Conservation (phyloP, 2,113 vertebrate genomes). For the Percina caprodes region DNA sequence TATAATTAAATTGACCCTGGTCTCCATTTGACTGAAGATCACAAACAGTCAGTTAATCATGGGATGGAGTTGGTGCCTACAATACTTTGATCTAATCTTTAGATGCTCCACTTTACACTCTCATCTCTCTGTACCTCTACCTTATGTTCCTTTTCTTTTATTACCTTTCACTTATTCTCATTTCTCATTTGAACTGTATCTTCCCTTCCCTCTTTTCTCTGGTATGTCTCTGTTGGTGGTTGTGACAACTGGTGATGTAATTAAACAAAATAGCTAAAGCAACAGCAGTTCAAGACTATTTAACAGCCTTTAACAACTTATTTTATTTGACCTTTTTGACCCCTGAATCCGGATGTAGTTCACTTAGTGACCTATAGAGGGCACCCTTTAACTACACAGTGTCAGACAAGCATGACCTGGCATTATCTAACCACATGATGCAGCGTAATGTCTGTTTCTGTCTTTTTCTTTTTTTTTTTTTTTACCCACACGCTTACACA, state of each 20-base stretch:
- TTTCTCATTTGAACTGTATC: not conserved
- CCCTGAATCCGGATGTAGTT: conserved; percentile 22
- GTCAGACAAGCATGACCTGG: conserved; percentile 45
- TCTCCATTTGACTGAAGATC: not conserved
- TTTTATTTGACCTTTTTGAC: conserved; percentile 52
- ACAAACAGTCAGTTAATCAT: not conserved
- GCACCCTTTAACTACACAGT: conserved; percentile 50
- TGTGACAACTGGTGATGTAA: not conserved
- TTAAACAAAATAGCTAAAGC: conserved; percentile 26
- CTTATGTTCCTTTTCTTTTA: not conserved
- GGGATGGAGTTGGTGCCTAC: not conserved
- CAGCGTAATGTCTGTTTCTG: not conserved
- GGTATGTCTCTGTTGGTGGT: not conserved
- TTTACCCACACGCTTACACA: conserved; percentile 1
- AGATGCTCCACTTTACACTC: not conserved
- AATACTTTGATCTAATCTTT: not conserved
- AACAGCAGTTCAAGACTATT: not conserved
- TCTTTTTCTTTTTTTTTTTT: no score
- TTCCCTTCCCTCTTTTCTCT: not conserved
- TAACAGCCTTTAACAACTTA: not conserved
- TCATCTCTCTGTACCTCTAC: not conserved
- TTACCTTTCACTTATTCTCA: not conserved
- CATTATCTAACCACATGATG: conserved; percentile 31
- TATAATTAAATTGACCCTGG: not conserved
- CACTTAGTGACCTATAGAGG: conserved; percentile 63